Evolutionary conservation across 2,888 invertebrate species (phyloP).

Genomic region (Drosophila quinaria): DNA sequence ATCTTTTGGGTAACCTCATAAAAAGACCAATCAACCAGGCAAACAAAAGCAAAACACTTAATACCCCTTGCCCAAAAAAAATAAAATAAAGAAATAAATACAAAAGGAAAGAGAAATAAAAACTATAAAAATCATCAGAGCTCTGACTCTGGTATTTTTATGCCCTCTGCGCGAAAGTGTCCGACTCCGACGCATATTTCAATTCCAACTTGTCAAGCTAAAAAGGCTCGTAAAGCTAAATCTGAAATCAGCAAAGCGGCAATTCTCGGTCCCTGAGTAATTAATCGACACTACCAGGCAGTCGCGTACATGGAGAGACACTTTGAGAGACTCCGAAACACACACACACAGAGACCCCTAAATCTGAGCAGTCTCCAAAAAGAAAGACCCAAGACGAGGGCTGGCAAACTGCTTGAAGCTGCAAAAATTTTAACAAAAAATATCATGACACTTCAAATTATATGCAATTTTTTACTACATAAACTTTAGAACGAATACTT

Average conservation of each 20-base stretch:
- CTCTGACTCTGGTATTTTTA: constrained; percentile 69
- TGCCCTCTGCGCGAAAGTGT: constrained; percentile 66
- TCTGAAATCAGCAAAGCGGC: constrained; percentile 74
- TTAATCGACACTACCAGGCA: constrained; percentile 69
- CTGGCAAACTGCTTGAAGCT: background rate
- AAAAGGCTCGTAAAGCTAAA: constrained; percentile 80
- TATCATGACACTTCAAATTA: constrained; percentile 4
- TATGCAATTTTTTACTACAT: background rate
- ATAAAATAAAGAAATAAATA: constrained; percentile 22
- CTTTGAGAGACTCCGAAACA: constrained; percentile 1
- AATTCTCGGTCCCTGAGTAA: constrained; percentile 55
- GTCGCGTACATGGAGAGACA: constrained; percentile 31
- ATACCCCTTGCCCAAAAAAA: constrained; percentile 43
- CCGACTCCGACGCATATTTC: constrained; percentile 71
- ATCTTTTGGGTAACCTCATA: constrained; percentile 37
- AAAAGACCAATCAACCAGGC: constrained; percentile 44
- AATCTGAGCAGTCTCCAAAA: constrained; percentile 26
- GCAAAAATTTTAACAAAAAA: background rate
- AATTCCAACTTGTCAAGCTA: constrained; percentile 76
- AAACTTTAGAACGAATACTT: background rate
- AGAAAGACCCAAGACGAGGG: constrained; percentile 18
- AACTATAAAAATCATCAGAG: constrained; percentile 43
- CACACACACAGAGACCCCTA: constrained; percentile 11
- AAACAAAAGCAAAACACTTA: constrained; percentile 52
- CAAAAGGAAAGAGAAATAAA: constrained; percentile 18